A percentile compares a stretch with the other conserved stretches of the same genome.
These are phyloP conservation scores for Bilobella aurantiaca DNA, from an alignment of 1,140 invertebrate genomes.

Conservation along the genomic window DNA sequence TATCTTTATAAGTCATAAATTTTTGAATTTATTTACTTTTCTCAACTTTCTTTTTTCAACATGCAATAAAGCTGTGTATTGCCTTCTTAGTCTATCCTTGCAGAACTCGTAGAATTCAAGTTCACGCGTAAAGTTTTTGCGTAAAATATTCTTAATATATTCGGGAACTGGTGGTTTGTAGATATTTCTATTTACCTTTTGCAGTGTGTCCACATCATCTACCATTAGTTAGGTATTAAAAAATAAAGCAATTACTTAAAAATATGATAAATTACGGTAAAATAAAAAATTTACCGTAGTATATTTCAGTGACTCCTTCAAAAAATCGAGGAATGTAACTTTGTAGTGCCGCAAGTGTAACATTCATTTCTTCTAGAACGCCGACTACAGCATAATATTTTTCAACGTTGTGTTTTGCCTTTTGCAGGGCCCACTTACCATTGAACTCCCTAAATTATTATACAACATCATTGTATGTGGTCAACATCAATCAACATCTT, in stretches of 20 bases:
- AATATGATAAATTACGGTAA: neutral
- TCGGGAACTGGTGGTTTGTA: constrained; percentile 78
- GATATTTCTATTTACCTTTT: constrained; percentile 67
- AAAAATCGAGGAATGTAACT: constrained; percentile 75
- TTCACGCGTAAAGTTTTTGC: constrained; percentile 74
- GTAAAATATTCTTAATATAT: constrained; percentile 71
- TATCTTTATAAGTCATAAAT: no score
- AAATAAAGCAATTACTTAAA: no score
- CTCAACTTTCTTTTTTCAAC: neutral
- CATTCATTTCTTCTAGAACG: constrained; percentile 74
- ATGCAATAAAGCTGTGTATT: constrained; percentile 54
- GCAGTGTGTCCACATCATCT: constrained; percentile 27
- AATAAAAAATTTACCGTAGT: constrained; percentile 55
- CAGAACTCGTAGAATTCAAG: constrained; percentile 88
- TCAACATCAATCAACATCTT: no score
- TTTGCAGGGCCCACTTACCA: constrained; percentile 64
- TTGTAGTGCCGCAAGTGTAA: constrained; percentile 69
- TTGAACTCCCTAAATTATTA: constrained; percentile 63
- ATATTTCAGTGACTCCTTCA: constrained; percentile 59
- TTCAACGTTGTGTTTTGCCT: constrained; percentile 71
- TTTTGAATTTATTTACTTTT: no score
- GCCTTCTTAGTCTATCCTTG: constrained; percentile 66
- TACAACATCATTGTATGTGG: neutral
- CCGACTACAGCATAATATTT: constrained; percentile 76
- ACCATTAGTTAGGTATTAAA: constrained; percentile 6